Percentiles rank a stretch among this genome's conserved stretches.
Conservation (phyloP, 2,113 vertebrate species). For the Saguinus midas region DNA sequence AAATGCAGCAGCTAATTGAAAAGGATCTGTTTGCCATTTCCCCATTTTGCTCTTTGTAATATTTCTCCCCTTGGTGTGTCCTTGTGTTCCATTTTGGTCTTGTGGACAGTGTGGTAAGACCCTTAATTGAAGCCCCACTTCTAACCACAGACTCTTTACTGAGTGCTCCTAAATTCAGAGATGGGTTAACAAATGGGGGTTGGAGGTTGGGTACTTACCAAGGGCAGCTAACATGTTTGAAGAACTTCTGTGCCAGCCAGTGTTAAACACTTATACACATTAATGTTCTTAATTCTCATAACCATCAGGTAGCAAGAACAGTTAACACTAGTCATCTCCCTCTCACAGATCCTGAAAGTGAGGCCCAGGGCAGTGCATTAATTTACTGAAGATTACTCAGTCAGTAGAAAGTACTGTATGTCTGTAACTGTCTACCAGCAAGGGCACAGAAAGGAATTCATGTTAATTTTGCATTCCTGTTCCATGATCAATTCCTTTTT, state of each 20-base stretch:
- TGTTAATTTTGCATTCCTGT: constrained; percentile 16
- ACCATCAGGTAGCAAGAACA: background rate
- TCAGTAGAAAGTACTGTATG: background rate
- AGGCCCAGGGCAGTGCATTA: background rate
- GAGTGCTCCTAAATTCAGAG: background rate
- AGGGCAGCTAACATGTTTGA: background rate
- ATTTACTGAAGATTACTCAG: background rate
- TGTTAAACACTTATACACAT: background rate
- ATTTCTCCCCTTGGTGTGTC: background rate
- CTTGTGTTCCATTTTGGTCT: background rate
- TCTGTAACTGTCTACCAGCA: background rate
- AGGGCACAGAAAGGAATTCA: background rate
- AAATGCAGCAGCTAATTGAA: background rate
- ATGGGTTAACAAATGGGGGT: background rate
- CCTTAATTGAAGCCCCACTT: background rate
- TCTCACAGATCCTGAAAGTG: background rate
- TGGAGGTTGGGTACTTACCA: background rate
- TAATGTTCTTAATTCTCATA: background rate
- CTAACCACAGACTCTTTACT: background rate
- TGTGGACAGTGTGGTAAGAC: background rate
- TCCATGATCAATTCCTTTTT: background rate
- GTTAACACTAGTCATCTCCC: background rate
- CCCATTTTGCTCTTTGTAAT: background rate
- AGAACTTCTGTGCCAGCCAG: background rate
- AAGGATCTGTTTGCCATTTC: background rate